Percentiles rank a stretch among this genome's conserved stretches.
These are phyloP conservation scores for Pegoplata infirma DNA, from an alignment of 2,888 invertebrate genomes.

Conservation along the genomic window DNA sequence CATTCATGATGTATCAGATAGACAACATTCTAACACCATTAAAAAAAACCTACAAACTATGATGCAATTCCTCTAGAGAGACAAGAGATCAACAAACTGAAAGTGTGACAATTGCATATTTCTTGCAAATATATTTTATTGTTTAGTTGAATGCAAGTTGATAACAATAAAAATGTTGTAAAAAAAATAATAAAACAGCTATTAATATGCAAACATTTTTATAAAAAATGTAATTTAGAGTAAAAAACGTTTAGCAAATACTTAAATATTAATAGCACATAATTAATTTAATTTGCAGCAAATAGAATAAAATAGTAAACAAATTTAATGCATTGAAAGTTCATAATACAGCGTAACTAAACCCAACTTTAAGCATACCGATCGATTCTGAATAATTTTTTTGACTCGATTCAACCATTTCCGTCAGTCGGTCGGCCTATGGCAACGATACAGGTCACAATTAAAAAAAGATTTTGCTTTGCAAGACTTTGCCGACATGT, in stretches of 20 bases:
- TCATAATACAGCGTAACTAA: too few relatives aligned
- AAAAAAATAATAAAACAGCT: too few relatives aligned
- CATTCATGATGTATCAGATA: constrained; percentile 23
- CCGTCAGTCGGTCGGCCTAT: too few relatives aligned
- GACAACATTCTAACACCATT: background rate
- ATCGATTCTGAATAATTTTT: too few relatives aligned
- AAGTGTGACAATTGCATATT: constrained; percentile 51
- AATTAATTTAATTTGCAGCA: background rate
- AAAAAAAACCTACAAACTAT: background rate
- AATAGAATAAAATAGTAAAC: background rate
- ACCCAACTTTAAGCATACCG: too few relatives aligned
- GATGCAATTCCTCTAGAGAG: background rate
- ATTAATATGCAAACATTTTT: constrained; percentile 29
- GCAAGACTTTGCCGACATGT: too few relatives aligned
- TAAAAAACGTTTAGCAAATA: background rate
- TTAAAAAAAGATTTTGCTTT: too few relatives aligned
- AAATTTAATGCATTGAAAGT: background rate
- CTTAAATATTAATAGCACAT: background rate
- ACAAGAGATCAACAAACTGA: constrained; percentile 49
- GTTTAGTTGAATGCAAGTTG: constrained; percentile 30
- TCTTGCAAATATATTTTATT: constrained; percentile 6
- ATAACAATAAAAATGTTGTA: constrained; percentile 40
- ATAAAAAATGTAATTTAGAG: constrained; percentile 10
- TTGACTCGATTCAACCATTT: too few relatives aligned
- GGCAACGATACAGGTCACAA: too few relatives aligned